These are phyloP conservation scores for Melanerpes aurifrons DNA, from an alignment of 2,113 vertebrate genomes.

Conservation along the genomic window DNA sequence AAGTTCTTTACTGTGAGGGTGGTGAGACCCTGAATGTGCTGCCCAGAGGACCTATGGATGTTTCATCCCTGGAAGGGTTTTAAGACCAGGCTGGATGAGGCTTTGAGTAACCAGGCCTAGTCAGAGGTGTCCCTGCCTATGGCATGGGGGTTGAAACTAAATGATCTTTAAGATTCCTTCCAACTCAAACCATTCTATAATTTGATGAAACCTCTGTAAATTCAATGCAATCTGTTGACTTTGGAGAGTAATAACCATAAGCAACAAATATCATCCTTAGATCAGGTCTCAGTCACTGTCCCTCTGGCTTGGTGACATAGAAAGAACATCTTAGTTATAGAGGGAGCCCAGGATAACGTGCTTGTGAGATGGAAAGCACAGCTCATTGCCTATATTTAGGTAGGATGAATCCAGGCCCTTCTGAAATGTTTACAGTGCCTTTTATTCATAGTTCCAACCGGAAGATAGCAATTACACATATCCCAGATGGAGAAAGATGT, in stretches of 20 bases:
- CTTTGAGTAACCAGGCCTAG: too few species aligned
- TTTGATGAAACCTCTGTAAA: background rate
- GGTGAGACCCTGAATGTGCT: too few species aligned
- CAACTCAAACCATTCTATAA: too few species aligned
- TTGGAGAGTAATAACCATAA: background rate
- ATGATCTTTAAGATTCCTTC: too few species aligned
- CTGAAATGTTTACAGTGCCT: conserved; percentile 44
- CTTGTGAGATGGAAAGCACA: background rate
- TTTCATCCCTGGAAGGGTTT: too few species aligned
- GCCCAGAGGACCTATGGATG: too few species aligned
- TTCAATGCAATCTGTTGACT: background rate
- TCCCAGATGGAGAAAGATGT: conserved; percentile 43
- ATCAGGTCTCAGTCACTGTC: background rate
- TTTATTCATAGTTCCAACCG: conserved; percentile 33
- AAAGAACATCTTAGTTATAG: background rate
- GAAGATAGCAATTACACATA: conserved; percentile 34
- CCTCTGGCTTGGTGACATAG: background rate
- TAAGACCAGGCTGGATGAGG: too few species aligned
- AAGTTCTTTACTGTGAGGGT: too few species aligned
- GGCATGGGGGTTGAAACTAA: too few species aligned
- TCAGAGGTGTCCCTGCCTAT: too few species aligned
- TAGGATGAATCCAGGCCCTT: conserved; percentile 22
- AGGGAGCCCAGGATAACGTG: background rate
- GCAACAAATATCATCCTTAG: background rate
- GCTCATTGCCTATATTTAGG: conserved; percentile 54